Evolutionary conservation across 2,113 vertebrate genomes (phyloP).

Genomic region (Synodontis membranacea): DNA sequence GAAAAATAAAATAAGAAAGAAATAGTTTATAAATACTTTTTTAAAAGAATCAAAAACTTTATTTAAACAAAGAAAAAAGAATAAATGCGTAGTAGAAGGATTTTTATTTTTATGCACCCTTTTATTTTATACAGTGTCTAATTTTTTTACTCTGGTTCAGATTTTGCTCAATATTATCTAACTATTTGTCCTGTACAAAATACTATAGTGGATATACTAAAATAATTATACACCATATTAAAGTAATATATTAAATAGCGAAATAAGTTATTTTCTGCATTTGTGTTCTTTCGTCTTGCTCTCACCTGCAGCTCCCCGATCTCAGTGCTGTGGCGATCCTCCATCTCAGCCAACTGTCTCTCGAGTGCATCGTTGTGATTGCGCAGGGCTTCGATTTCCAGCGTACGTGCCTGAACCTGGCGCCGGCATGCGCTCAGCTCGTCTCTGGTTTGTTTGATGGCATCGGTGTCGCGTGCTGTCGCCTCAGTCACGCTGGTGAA

Average conservation of each 20-base stretch:
- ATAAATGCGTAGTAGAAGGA: no score
- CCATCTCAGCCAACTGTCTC: slow-evolving; percentile 78
- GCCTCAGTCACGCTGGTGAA: slow-evolving; percentile 72
- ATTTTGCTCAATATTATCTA: no score
- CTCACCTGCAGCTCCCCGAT: slow-evolving; percentile 75
- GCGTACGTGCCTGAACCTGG: slow-evolving; percentile 76
- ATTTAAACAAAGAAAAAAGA: no score
- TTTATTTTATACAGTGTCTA: no score
- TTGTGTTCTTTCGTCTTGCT: not conserved
- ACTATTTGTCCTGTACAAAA: not conserved
- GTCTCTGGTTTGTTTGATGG: slow-evolving; percentile 76
- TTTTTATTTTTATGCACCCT: no score
- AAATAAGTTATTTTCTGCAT: not conserved
- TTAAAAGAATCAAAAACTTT: no score
- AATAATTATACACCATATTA: not conserved
- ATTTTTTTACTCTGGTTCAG: no score
- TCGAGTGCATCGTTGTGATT: slow-evolving; percentile 77
- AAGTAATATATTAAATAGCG: not conserved
- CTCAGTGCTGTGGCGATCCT: slow-evolving; percentile 74
- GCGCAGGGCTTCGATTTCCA: slow-evolving; percentile 77
- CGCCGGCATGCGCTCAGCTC: slow-evolving; percentile 78
- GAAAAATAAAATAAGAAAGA: no score
- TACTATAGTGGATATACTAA: not conserved
- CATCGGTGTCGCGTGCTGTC: slow-evolving; percentile 73
- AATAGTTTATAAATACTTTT: no score